A percentile compares a stretch with the other conserved stretches of the same genome.
Evolutionary conservation across 64 coral and sea anemone genomes (phyloP).

Genomic region (Montipora sp.): DNA sequence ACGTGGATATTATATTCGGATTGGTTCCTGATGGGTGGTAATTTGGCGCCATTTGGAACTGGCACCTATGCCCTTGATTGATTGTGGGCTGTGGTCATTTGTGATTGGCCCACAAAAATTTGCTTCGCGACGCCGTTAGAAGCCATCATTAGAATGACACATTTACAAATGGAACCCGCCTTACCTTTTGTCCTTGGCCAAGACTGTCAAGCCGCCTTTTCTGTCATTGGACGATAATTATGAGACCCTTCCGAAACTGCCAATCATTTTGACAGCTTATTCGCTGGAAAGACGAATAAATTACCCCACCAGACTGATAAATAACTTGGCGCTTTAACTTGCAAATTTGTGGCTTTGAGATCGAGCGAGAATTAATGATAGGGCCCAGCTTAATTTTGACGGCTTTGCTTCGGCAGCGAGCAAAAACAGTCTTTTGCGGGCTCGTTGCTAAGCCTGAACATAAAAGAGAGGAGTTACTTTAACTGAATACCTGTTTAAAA

Average conservation of each 20-base stretch:
- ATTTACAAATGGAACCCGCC: conserved; percentile 69
- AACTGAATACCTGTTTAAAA: conserved; percentile 1
- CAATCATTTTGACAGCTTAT: conserved; percentile 56
- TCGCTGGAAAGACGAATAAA: conserved; percentile 41
- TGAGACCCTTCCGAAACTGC: conserved; percentile 37
- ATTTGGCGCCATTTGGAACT: conserved; percentile 99
- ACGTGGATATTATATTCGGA: conserved; percentile 98
- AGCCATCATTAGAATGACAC: conserved; percentile 68
- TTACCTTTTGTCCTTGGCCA: conserved; percentile 86
- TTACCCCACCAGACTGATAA: conserved; percentile 27
- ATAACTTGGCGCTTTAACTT: conserved; percentile 15
- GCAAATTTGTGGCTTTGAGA: background rate
- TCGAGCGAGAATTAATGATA: background rate
- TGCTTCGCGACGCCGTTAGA: conserved; percentile 60
- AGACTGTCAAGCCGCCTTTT: conserved; percentile 34
- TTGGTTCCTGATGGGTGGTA: conserved; percentile 96
- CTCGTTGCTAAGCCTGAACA: background rate
- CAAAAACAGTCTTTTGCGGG: background rate
- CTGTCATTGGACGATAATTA: conserved; percentile 70
- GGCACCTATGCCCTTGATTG: conserved; percentile 92
- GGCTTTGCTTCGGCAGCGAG: background rate
- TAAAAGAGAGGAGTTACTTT: background rate
- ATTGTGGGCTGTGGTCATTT: conserved; percentile 68
- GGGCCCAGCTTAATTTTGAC: background rate
- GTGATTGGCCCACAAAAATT: conserved; percentile 80